Evolutionary conservation across 2,113 vertebrate species (phyloP), one percentile per base, ranked within the genome.

Genomic region (Phalacrocorax brasilianus): DNA sequence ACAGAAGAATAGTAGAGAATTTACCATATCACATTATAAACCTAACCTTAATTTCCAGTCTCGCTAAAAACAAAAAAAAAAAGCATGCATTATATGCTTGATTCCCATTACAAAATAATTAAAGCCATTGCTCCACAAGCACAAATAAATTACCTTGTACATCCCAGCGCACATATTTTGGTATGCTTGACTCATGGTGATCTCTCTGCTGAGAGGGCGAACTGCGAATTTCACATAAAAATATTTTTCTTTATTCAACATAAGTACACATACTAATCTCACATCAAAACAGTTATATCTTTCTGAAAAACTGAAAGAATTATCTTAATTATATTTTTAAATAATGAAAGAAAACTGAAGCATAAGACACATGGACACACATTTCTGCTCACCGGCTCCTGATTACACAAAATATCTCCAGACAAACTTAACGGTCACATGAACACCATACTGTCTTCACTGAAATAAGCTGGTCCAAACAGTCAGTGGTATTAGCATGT

Each of bases 111-210:
- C 13, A 28, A 65, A 86, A 81, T 72, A 40, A 58, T 1, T 11
- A 15, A 82, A 89, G 8, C n/a, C 38, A 4, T 35, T 28, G 24
- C 66, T 85, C 12, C 70, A 50, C 19, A 68, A 79, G 28, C 24
- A 77, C 20, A 65, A 76, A 44, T 20, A 12, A 55, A 76, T 97
- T 98, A 99, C 99, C 98, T 99, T 99, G 97, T 99, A 99, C 99
- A 99, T 99, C 85, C 99, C 99, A 91, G 99, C 99, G 80, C 99
- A 99, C 99, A 99, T 99, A 94, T 99, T 99, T 98, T 99, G 99
- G 96, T 99, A 99, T 0, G 99, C 99, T 93, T 99, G 99, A 97
- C 99, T 99, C 99, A 99, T 99, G 52, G 99, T 99, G 94, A 99
- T 99, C 97, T 99, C 99, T 97, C 99, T 99, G 96, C 98, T 99